A percentile compares a stretch with the other conserved stretches of the same genome.
These are phyloP conservation scores for Gymnopithys bicolor DNA, from an alignment of 2,797 vertebrate species.

Conservation along the genomic window DNA sequence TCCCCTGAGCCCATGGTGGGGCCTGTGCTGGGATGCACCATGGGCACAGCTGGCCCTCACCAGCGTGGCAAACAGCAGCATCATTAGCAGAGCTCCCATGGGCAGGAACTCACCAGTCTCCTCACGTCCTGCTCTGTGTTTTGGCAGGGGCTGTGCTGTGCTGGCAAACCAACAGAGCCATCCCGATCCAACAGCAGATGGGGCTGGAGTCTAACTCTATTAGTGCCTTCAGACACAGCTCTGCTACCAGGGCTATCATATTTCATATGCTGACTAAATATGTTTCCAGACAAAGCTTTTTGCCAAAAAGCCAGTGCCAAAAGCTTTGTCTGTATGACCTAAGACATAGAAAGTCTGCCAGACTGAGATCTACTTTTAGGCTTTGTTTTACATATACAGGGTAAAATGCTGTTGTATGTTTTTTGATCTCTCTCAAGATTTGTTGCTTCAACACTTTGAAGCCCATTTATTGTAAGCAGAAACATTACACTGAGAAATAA, in stretches of 20 bases:
- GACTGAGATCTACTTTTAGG: background rate
- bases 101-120: background rate
- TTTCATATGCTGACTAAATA: slow-evolving; percentile 53
- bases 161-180: slow-evolving; percentile 18
- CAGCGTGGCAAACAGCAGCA: background rate
- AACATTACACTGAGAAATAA: slow-evolving; percentile 15
- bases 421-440: background rate
- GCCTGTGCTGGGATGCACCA: background rate
- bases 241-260: background rate
- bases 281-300: slow-evolving; percentile 69
- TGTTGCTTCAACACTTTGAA: background rate
- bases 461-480: background rate
- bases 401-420: background rate
- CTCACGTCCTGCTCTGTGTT: slow-evolving; percentile 4
- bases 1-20: background rate
- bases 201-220: slow-evolving; percentile 74
- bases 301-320: slow-evolving; percentile 50
- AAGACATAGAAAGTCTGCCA: slow-evolving; percentile 28
- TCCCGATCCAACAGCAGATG: slow-evolving; percentile 74
- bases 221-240: background rate
- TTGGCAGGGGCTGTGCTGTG: background rate
- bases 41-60: background rate
- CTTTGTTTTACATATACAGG: background rate
- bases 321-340: slow-evolving; percentile 49
- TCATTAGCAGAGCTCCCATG: background rate